Evolutionary conservation across 2,113 vertebrate species (phyloP).

Genomic region (Gavialis gangeticus): DNA sequence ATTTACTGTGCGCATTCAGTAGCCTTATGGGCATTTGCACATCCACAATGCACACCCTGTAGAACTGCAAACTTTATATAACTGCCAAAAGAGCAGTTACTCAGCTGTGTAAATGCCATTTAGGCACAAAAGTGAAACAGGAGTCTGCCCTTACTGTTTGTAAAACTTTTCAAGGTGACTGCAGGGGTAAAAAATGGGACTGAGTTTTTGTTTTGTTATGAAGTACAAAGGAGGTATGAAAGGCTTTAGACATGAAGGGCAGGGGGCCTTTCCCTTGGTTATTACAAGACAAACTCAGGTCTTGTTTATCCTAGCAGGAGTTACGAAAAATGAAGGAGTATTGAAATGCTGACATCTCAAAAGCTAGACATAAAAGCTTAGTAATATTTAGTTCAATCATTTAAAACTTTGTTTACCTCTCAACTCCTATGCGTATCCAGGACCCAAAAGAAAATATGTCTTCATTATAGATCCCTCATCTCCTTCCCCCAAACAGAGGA

Average conservation of each 20-base stretch:
- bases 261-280: not conserved
- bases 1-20: too few relatives aligned
- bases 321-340: not conserved
- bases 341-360: conserved; percentile 19
- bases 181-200: conserved; percentile 26
- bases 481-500: not conserved
- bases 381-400: too few relatives aligned
- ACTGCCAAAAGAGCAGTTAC: too few relatives aligned
- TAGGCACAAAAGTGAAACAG: too few relatives aligned
- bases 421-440: not conserved
- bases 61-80: too few relatives aligned
- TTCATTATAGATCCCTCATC: not conserved
- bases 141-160: not conserved
- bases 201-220: not conserved
- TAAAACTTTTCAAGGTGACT: conserved; percentile 14
- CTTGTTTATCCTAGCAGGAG: not conserved
- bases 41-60: too few relatives aligned
- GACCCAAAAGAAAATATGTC: not conserved
- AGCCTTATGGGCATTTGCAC: too few relatives aligned
- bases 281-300: not conserved
- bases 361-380: too few relatives aligned
- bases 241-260: not conserved
- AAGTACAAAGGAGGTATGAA: conserved; percentile 1
- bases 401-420: not conserved
- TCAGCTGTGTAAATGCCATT: too few relatives aligned